Conservation (phyloP, 53 echinoderm and acorn worm species). For the Paracentrotus lividus region DNA sequence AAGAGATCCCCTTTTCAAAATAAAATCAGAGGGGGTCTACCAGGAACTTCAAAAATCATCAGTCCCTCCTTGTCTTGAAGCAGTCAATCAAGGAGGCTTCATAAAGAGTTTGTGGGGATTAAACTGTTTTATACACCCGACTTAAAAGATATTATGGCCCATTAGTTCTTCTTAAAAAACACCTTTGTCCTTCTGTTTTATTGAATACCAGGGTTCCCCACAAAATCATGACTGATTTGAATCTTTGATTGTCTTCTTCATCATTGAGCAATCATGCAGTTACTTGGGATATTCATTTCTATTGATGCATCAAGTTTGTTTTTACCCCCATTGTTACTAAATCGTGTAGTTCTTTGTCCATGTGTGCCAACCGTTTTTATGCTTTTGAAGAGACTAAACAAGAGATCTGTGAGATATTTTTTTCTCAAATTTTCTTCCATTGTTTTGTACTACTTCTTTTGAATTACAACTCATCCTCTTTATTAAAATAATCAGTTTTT, state of each 20-base stretch:
- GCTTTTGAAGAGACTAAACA: not conserved
- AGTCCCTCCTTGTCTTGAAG: not conserved
- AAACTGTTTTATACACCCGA: slow-evolving; percentile 15
- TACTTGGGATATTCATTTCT: not conserved
- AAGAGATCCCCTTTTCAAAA: not conserved
- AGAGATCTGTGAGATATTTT: not conserved
- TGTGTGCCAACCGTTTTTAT: not conserved
- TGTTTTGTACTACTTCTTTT: not conserved
- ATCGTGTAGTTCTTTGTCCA: not conserved
- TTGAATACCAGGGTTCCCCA: slow-evolving; percentile 7
- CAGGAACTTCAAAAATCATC: not conserved
- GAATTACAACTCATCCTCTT: not conserved
- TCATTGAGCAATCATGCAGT: slow-evolving; percentile 16
- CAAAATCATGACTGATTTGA: slow-evolving; percentile 6
- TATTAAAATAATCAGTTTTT: not conserved
- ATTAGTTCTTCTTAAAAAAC: slow-evolving; percentile 34
- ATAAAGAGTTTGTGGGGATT: not conserved
- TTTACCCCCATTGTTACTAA: not conserved
- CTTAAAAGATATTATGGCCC: slow-evolving; percentile 37
- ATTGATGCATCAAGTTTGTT: slow-evolving; percentile 1
- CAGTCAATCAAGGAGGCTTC: not conserved
- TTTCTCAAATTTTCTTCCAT: not conserved
- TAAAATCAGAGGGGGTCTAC: not conserved
- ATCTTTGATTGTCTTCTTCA: slow-evolving; percentile 11
- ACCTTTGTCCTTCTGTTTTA: slow-evolving; percentile 10